Evolutionary conservation across 2,113 vertebrate genomes (phyloP).

Genomic region (Picathartes gymnocephalus): DNA sequence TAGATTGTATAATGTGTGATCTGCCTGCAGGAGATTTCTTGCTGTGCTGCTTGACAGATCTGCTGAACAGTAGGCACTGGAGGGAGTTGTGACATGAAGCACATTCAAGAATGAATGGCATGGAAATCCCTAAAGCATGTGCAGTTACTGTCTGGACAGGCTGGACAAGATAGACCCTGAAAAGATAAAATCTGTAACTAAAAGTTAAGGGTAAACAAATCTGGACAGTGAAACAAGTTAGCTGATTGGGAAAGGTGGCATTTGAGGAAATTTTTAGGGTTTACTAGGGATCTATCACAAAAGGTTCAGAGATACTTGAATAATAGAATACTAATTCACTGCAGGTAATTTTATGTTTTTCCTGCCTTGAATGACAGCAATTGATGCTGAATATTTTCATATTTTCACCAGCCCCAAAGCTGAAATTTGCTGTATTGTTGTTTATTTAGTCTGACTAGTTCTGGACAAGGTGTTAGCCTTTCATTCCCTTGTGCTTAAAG

Average conservation of each 20-base stretch:
- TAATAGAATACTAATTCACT: not conserved
- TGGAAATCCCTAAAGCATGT: not conserved
- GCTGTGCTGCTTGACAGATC: not conserved
- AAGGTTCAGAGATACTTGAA: not conserved
- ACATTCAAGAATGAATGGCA: not conserved
- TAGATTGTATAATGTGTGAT: not conserved
- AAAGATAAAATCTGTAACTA: not conserved
- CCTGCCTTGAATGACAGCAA: not conserved
- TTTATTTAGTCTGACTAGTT: conserved; percentile 3
- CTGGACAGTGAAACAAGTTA: not conserved
- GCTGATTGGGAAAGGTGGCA: not conserved
- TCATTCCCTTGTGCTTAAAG: not conserved
- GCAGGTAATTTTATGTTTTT: not conserved
- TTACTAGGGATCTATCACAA: not conserved
- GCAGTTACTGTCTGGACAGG: not conserved
- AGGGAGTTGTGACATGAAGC: not conserved
- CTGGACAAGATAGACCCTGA: not conserved
- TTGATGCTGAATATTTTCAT: not conserved
- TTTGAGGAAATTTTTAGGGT: not conserved
- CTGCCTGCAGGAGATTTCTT: not conserved
- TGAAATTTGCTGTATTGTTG: not conserved
- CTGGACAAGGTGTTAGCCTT: not conserved
- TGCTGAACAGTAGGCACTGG: not conserved
- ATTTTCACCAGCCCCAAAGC: not conserved
- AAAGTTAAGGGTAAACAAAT: not conserved